Percentiles rank a stretch among this genome's conserved stretches.
Evolutionary conservation across 1,140 invertebrate species (phyloP).

Genomic region (Metaphire vulgaris): DNA sequence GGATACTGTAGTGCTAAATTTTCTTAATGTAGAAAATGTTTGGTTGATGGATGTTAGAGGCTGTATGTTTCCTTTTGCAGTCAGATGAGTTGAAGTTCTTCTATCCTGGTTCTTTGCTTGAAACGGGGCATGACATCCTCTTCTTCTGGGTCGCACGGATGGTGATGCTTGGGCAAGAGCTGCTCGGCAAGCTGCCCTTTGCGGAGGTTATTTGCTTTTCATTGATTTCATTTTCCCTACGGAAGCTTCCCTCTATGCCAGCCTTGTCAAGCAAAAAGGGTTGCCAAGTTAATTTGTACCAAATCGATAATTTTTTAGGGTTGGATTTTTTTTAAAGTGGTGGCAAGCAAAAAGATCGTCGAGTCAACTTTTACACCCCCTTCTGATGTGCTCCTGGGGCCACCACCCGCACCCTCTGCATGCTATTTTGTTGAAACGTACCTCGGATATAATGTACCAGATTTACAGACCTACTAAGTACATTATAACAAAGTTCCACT

Average conservation of each 20-base stretch:
- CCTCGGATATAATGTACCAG: constrained; percentile 1
- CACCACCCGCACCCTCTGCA: no score
- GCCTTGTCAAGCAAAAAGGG: no score
- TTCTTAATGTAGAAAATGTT: constrained; percentile 3
- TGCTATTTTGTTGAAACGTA: no score
- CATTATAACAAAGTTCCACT: no score
- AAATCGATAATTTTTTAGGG: no score
- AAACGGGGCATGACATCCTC: constrained; percentile 97
- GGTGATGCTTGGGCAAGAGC: constrained; percentile 90
- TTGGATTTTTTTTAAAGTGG: no score
- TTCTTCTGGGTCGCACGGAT: constrained; percentile 99
- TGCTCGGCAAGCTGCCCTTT: constrained; percentile 87
- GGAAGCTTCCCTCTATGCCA: no score
- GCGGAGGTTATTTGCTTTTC: constrained; percentile 50
- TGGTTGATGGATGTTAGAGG: not conserved
- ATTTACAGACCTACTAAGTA: not conserved
- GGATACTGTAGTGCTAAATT: constrained; percentile 1
- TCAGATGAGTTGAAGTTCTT: constrained; percentile 61
- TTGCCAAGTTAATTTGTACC: no score
- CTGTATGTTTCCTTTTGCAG: constrained; percentile 33
- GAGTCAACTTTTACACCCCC: no score
- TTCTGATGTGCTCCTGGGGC: no score
- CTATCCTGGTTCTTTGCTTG: constrained; percentile 86
- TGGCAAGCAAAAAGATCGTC: no score
- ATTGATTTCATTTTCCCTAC: no score